Conservation (phyloP, 2,113 vertebrate species). For the Phaetusa simplex region DNA sequence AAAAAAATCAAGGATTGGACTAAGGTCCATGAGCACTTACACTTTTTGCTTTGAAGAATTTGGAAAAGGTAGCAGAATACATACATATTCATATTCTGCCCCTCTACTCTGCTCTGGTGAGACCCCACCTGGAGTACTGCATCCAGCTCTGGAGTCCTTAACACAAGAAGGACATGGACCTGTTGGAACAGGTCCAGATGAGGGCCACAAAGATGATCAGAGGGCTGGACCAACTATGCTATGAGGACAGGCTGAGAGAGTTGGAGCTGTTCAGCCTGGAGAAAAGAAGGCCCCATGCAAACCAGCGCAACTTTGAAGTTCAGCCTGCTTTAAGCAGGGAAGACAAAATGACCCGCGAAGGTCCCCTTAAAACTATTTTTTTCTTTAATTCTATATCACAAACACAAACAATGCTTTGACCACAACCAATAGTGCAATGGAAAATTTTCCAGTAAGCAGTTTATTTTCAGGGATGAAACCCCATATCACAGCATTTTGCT, state of each 20-base stretch:
- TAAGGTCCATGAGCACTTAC: not conserved
- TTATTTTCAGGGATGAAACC: not conserved
- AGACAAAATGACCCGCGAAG: not conserved
- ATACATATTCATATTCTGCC: not conserved
- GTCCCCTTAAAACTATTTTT: not conserved
- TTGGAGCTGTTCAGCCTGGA: too few relatives aligned
- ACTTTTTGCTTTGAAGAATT: not conserved
- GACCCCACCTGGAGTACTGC: too few relatives aligned
- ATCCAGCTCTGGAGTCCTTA: too few relatives aligned
- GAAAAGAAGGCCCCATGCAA: not conserved
- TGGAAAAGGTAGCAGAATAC: not conserved
- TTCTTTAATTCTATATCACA: not conserved
- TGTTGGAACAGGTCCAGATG: too few relatives aligned
- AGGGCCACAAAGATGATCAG: too few relatives aligned
- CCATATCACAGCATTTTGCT: not conserved
- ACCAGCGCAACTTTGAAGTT: accelerated
- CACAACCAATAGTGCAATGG: not conserved
- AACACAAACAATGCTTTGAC: not conserved
- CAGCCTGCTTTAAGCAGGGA: not conserved
- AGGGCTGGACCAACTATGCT: too few relatives aligned
- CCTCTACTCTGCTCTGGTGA: too few relatives aligned
- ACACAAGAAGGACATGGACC: too few relatives aligned
- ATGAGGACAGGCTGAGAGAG: too few relatives aligned
- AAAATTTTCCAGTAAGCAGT: not conserved
- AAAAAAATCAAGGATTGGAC: not conserved